Conservation (phyloP, 2,888 invertebrate species). For the Chymomyza procnemis region DNA sequence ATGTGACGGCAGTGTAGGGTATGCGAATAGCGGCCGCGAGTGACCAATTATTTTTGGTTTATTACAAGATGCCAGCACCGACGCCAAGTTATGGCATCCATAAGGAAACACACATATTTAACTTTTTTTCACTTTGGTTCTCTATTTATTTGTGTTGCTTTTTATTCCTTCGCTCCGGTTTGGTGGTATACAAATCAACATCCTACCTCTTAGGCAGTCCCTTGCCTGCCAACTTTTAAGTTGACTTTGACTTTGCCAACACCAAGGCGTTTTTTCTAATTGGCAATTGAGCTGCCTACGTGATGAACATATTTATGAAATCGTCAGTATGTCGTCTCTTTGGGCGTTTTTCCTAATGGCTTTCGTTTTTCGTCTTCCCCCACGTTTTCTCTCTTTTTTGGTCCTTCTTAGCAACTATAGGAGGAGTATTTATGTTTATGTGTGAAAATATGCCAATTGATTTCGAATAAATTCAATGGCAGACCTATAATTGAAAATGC, state of each 20-base stretch:
- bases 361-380: constrained; percentile 11
- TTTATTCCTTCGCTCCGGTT: not conserved
- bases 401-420: constrained; percentile 26
- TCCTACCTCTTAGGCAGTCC: constrained; percentile 49
- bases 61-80: not conserved
- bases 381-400: constrained; percentile 11
- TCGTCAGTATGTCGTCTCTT: constrained; percentile 7
- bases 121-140: not conserved
- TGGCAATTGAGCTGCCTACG: constrained; percentile 74
- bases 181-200: constrained; percentile 71
- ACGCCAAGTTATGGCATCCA: constrained; percentile 19
- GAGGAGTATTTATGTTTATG: constrained; percentile 58
- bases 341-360: constrained; percentile 51
- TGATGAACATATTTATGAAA: constrained; percentile 66
- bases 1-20: no score
- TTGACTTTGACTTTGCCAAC: constrained; percentile 33
- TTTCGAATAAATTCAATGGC: constrained; percentile 35
- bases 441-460: constrained; percentile 64
- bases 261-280: constrained; percentile 65
- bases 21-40: no score
- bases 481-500: constrained; percentile 36
- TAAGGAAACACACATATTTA: not conserved
- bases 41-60: constrained; percentile 13
- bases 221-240: constrained; percentile 37
- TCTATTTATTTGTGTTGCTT: constrained; percentile 5